Evolutionary conservation across 2,113 vertebrate species (phyloP).

Genomic region (Onychorhynchus coronatus): DNA sequence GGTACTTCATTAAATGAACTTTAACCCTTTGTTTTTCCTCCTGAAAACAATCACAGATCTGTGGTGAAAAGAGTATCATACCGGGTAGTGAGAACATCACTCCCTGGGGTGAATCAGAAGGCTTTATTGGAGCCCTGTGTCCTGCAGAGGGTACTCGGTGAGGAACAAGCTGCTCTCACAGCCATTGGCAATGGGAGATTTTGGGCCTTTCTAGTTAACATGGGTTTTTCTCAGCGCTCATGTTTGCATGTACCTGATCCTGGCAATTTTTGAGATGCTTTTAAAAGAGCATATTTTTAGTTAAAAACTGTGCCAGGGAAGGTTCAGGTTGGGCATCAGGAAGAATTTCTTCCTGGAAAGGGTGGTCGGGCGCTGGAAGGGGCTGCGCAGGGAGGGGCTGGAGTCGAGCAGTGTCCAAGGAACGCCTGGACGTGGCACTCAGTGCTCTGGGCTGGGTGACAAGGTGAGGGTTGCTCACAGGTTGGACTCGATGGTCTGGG

Average conservation of each 20-base stretch:
- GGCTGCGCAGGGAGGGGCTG: not conserved
- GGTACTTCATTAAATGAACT: not conserved
- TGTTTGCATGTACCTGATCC: not conserved
- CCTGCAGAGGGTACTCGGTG: not conserved
- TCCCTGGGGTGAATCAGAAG: not conserved
- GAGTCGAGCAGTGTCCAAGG: not conserved
- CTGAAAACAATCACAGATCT: not conserved
- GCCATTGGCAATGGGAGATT: not conserved
- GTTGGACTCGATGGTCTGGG: not conserved
- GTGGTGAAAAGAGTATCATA: not conserved
- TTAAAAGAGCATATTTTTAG: not conserved
- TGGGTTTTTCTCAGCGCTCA: not conserved
- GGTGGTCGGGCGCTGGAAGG: not conserved
- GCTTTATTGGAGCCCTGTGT: not conserved
- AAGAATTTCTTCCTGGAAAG: not conserved
- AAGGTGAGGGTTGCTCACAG: not conserved
- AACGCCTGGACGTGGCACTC: not conserved
- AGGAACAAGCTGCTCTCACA: not conserved
- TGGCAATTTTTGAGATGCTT: not conserved
- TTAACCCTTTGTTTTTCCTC: not conserved
- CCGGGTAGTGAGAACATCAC: rapidly evolving
- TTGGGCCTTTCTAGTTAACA: rapidly evolving
- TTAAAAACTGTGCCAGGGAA: not conserved
- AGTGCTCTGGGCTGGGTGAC: not conserved
- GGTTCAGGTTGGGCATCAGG: not conserved